Conservation (phyloP, 1,140 invertebrate species). For the Trachymyrmex septentrionalis region DNA sequence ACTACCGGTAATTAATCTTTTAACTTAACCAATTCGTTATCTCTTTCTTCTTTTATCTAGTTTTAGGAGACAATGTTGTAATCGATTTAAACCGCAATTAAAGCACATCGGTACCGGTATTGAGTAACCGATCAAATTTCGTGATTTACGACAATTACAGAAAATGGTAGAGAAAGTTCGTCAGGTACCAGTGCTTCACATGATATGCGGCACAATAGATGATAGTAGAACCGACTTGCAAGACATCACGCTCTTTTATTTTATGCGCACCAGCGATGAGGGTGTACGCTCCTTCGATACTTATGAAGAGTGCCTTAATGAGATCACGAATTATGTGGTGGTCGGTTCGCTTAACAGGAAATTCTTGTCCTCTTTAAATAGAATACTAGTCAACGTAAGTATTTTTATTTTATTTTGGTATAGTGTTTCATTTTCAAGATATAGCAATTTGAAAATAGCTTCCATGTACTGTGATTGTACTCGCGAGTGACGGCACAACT, state of each 20-base stretch:
- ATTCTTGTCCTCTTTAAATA: constrained; percentile 87
- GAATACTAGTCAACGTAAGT: constrained; percentile 81
- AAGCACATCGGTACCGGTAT: neutral
- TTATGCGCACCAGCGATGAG: constrained; percentile 88
- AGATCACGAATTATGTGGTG: constrained; percentile 89
- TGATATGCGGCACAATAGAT: constrained; percentile 89
- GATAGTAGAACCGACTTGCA: constrained; percentile 84
- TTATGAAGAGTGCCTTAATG: constrained; percentile 85
- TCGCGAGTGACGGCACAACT: no score
- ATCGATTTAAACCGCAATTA: neutral
- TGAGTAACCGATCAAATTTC: constrained; percentile 19
- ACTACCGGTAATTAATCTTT: constrained; percentile 1
- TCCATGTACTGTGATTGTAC: no score
- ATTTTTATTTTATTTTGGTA: neutral
- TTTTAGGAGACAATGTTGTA: neutral
- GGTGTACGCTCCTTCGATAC: constrained; percentile 87
- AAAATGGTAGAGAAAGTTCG: constrained; percentile 89
- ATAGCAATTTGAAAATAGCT: no score
- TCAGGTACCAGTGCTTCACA: constrained; percentile 89
- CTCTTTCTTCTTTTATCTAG: neutral
- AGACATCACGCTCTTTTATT: constrained; percentile 88
- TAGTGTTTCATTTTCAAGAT: no score
- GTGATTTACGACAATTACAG: constrained; percentile 81
- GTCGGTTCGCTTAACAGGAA: constrained; percentile 88
- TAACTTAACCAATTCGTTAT: neutral